These are phyloP conservation scores for Arvicola amphibius DNA, from an alignment of 2,797 vertebrate genomes.

Conservation along the genomic window DNA sequence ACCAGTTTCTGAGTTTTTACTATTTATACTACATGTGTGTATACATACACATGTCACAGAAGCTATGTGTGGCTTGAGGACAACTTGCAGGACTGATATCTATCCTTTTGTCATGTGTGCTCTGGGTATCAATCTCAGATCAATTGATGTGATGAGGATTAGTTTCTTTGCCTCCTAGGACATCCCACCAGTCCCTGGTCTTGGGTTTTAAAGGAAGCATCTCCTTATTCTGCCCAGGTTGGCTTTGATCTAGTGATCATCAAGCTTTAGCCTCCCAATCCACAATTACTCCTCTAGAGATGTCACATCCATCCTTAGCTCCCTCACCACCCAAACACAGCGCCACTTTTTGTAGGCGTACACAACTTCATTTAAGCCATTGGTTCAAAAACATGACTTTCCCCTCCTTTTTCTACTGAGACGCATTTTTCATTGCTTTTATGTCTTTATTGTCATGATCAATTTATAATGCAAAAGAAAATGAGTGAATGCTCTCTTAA, in stretches of 20 bases:
- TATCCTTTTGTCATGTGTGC: not conserved
- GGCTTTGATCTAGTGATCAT: not conserved
- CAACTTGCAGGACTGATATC: not conserved
- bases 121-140: not conserved
- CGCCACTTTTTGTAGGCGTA: accelerated
- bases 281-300: not conserved
- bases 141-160: not conserved
- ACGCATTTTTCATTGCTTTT: not conserved
- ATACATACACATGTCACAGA: not conserved
- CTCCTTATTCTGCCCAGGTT: not conserved
- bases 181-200: not conserved
- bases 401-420: not conserved
- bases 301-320: not conserved
- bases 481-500: not conserved
- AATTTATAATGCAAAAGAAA: not conserved
- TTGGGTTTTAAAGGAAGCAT: not conserved
- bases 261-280: not conserved
- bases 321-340: not conserved
- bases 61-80: not conserved
- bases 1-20: too few species aligned
- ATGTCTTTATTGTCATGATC: not conserved
- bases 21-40: too few species aligned
- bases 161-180: not conserved
- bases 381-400: not conserved
- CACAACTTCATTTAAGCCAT: not conserved